A percentile compares a stretch with the other conserved stretches of the same genome.
These are phyloP conservation scores for Crocodylus rhombifer DNA, from an alignment of 2,797 vertebrate genomes.

Conservation along the genomic window DNA sequence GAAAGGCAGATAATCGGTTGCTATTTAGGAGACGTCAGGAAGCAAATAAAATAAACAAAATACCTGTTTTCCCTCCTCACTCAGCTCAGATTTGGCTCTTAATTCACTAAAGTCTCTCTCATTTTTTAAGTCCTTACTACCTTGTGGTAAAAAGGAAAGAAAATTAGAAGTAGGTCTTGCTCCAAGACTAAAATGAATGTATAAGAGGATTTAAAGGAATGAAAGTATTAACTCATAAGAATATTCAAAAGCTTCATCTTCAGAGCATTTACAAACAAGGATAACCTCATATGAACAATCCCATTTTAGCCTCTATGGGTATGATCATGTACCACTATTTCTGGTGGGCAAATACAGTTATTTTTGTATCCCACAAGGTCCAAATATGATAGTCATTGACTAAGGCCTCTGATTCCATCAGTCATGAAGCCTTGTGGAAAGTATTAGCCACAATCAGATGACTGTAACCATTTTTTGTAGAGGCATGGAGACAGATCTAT, in stretches of 20 bases:
- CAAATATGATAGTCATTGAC: too few species aligned
- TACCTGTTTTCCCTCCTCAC: rapidly evolving
- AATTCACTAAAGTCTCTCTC: background rate
- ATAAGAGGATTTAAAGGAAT: background rate
- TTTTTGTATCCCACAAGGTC: background rate
- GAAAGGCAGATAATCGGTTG: background rate
- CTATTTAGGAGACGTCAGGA: background rate
- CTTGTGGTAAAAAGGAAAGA: background rate
- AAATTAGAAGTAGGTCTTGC: background rate
- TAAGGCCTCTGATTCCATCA: too few species aligned
- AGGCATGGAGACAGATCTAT: too few species aligned
- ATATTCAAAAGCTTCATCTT: background rate
- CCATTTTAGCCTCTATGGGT: background rate
- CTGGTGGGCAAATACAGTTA: background rate
- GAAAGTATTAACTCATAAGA: too few species aligned
- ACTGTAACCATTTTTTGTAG: too few species aligned
- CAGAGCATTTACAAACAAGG: background rate
- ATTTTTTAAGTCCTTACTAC: background rate
- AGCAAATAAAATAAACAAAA: background rate
- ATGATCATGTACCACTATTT: background rate
- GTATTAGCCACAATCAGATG: too few species aligned
- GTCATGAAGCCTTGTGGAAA: too few species aligned
- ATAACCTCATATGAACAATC: background rate
- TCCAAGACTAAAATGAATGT: background rate
- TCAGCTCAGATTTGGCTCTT: background rate